Conservation (phyloP, 2,113 vertebrate species). For the Pelecanus crispus region DNA sequence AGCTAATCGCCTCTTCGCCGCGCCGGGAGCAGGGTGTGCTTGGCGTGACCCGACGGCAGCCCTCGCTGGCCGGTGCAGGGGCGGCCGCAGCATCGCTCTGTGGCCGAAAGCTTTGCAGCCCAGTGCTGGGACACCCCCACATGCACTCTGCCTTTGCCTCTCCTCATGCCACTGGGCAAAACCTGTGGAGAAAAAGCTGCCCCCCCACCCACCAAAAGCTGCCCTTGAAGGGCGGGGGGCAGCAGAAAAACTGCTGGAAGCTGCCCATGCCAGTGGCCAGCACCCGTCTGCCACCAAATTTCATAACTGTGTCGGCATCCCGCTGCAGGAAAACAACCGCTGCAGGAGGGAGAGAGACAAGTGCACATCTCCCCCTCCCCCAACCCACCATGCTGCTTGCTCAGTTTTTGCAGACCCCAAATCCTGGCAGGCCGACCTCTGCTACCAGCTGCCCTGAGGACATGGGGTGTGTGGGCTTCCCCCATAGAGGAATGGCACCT, state of each 20-base stretch:
- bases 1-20: fast-evolving
- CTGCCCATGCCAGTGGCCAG: not conserved
- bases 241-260: not conserved
- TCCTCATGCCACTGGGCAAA: not conserved
- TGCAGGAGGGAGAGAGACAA: not conserved
- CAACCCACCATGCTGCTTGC: not conserved
- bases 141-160: not conserved
- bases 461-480: no score
- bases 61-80: no score
- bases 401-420: not conserved
- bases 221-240: fast-evolving
- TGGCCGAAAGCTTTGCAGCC: not conserved
- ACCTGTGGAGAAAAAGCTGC: not conserved
- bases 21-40: not conserved
- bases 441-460: not conserved
- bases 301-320: not conserved
- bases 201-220: no score
- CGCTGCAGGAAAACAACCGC: not conserved
- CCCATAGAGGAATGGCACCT: not conserved
- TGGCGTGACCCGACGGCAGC: not conserved
- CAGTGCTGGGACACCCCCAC: fast-evolving
- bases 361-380: fast-evolving
- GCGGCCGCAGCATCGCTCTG: not conserved
- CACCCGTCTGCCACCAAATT: fast-evolving
- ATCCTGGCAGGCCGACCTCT: not conserved